Evolutionary conservation across 2,113 vertebrate genomes (phyloP).

Genomic region (Gila orcuttii): DNA sequence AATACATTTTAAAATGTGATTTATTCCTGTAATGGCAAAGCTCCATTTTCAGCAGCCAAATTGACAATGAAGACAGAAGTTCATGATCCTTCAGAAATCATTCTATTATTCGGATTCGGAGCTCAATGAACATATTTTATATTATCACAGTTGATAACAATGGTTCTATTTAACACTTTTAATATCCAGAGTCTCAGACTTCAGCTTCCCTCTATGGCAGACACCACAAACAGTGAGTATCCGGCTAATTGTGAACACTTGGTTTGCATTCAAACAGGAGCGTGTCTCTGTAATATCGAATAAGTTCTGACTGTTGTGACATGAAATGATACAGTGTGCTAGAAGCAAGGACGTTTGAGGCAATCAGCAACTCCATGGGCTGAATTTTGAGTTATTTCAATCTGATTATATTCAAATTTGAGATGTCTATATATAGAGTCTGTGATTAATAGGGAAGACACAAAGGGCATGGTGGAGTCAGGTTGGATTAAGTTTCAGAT

Average conservation of each 20-base stretch:
- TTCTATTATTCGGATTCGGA: neutral
- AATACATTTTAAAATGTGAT: neutral
- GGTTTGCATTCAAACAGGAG: neutral
- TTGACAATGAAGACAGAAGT: neutral
- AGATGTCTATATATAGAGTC: slow-evolving; percentile 22
- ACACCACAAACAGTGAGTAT: neutral
- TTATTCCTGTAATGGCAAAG: neutral
- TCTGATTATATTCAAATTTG: slow-evolving; percentile 29
- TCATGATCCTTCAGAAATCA: neutral
- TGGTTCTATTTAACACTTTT: neutral
- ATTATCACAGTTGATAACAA: neutral
- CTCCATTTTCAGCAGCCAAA: neutral
- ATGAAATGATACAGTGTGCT: slow-evolving; percentile 14
- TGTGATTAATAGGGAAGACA: slow-evolving; percentile 49
- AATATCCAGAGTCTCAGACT: neutral
- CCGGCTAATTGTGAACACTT: neutral
- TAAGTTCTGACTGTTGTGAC: slow-evolving; percentile 8
- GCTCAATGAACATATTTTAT: neutral
- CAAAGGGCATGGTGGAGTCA: slow-evolving; percentile 42
- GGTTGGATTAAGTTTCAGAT: slow-evolving; percentile 65
- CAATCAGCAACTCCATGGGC: slow-evolving; percentile 15
- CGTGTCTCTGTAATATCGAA: slow-evolving; percentile 18
- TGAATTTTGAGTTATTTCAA: slow-evolving; percentile 15
- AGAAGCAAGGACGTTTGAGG: neutral
- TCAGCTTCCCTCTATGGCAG: neutral